Evolutionary conservation across 2,113 vertebrate genomes (phyloP), one percentile per base, ranked within the genome.

Genomic region (Vulpes ferrilata): DNA sequence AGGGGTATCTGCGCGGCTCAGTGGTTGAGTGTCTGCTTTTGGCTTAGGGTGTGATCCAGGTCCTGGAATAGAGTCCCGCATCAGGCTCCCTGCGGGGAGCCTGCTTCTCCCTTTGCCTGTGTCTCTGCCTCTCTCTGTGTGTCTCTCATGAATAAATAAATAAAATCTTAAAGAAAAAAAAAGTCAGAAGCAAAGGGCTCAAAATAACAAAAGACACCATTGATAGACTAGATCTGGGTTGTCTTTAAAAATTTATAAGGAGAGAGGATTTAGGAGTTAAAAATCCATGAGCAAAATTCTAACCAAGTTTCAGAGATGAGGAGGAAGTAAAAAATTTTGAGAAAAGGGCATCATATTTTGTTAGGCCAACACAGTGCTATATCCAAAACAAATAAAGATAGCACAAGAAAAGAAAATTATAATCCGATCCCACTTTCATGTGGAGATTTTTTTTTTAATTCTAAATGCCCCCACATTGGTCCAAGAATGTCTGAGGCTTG

Each of bases 401-500:
- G 30, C 22, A 59, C 6, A 22, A 92, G 57, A 65, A 88, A 78
- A 88, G 9, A 53, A 93, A 65, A 85, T 60, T 51, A 57, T 30
- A 73, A 27, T 79, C 35, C 25, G 86, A 3, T 67, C 3, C 15
- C 64, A 86, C 27, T 92, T 91, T 67, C 74, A 13, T 71, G 35
- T 5, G 30, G 60, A 88, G 35, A 25, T 32, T 69, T 51, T 90
- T 83, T 82, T 88, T 88, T 64, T 7, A 7, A 87, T 35, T 12
- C 65, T 60, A 86, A 97, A 95, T 89, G 32, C 59, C 51, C 19
- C 27, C 81, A 94, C 67, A 35, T 82, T 53, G 27, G 12, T 94
- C 71, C 51, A 65, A 43, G 55, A 62, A 20, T 4, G 2, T n/a
- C 74, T 55, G 2, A n/a, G 74, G 51, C 51, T 32, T 86, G 55